Evolutionary conservation across 2,797 vertebrate species (phyloP).

Genomic region (Ara ararauna): DNA sequence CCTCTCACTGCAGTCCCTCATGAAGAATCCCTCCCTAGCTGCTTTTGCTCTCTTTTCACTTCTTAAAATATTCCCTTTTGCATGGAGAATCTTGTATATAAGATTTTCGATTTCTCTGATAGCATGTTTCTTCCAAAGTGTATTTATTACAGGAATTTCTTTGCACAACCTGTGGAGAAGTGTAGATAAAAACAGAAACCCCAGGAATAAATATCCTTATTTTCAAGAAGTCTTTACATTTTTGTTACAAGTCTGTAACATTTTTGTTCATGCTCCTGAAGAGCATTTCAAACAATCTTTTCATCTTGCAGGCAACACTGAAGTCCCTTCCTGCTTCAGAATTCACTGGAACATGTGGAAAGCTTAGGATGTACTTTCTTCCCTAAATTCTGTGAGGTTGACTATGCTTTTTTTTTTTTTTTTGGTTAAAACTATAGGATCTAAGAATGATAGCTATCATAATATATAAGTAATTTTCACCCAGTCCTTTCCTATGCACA

Average conservation of each 20-base stretch:
- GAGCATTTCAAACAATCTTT: background rate
- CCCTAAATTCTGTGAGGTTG: background rate
- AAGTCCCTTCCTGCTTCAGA: background rate
- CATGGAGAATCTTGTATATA: background rate
- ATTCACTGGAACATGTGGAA: background rate
- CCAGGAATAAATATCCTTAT: background rate
- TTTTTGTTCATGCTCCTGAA: background rate
- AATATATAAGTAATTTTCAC: background rate
- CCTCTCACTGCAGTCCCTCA: no score
- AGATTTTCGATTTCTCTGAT: background rate
- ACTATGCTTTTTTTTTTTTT: background rate
- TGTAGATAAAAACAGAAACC: background rate
- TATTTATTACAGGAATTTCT: background rate
- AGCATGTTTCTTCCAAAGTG: background rate
- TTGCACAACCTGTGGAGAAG: background rate
- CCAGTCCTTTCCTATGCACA: background rate
- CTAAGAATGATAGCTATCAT: background rate
- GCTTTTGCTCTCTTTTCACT: background rate
- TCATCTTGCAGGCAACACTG: background rate
- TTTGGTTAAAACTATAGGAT: background rate
- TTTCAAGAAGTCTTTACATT: background rate
- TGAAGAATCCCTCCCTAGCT: background rate
- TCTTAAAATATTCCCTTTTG: constrained; percentile 1
- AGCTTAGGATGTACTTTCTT: background rate
- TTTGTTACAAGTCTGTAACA: background rate